Evolutionary conservation across 2,113 vertebrate species (phyloP).

Genomic region (Galbula dea): DNA sequence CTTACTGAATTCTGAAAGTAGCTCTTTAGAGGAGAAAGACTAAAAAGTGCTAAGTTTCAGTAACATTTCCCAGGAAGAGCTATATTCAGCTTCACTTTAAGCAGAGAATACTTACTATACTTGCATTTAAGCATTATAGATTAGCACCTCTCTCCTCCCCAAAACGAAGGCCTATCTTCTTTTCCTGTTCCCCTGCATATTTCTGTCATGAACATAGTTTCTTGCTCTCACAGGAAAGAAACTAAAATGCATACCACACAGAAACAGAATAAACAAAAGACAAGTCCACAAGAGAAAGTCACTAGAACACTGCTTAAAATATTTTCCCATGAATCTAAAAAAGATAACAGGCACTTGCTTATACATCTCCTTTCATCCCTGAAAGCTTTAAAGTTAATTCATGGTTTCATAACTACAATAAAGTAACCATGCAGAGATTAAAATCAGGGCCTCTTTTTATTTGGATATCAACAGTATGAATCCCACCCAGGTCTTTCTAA

Average conservation of each 20-base stretch:
- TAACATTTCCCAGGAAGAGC: background rate
- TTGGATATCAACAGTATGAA: conserved; percentile 77
- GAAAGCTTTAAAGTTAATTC: conserved; percentile 78
- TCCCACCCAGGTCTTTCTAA: conserved; percentile 80
- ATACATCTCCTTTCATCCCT: conserved; percentile 70
- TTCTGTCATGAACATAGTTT: background rate
- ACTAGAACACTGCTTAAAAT: conserved; percentile 67
- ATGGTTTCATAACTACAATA: conserved; percentile 77
- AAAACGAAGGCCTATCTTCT: background rate
- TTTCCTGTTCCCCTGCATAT: background rate
- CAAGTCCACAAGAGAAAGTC: conserved; percentile 63
- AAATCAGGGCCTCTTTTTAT: conserved; percentile 75
- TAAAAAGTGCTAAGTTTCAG: background rate
- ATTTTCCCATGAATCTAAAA: conserved; percentile 69
- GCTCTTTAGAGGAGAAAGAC: background rate
- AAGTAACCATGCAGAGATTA: conserved; percentile 77
- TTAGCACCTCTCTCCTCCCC: background rate
- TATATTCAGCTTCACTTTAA: background rate
- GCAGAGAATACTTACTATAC: background rate
- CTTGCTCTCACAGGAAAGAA: conserved; percentile 61
- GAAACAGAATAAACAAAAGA: conserved; percentile 75
- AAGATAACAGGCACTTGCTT: conserved; percentile 73
- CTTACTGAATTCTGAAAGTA: background rate
- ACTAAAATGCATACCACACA: conserved; percentile 71
- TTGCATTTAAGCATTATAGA: background rate